These are phyloP conservation scores for Melanaphis sacchari DNA, from an alignment of 1,140 invertebrate species.

Conservation along the genomic window DNA sequence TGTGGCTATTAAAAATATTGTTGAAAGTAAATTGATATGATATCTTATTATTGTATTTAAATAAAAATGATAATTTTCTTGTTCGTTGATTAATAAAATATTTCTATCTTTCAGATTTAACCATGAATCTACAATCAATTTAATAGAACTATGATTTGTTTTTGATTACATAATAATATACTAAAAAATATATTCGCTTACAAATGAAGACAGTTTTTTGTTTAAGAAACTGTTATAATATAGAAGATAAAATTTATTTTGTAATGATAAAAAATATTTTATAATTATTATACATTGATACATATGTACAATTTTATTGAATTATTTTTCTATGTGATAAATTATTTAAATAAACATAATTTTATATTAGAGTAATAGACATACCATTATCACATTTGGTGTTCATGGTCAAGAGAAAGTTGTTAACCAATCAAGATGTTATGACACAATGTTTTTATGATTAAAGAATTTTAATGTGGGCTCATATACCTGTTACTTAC, in stretches of 20 bases:
- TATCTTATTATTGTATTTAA: background rate
- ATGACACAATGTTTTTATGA: constrained; percentile 5
- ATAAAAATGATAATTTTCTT: background rate
- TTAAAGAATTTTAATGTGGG: background rate
- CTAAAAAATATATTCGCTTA: background rate
- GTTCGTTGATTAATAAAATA: background rate
- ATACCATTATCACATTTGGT: constrained; percentile 1
- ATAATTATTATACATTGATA: background rate
- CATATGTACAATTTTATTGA: background rate
- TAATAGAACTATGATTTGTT: background rate
- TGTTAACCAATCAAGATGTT: constrained; percentile 12
- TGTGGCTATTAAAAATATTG: constrained; percentile 67
- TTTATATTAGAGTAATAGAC: background rate
- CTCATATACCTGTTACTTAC: background rate
- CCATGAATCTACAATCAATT: background rate
- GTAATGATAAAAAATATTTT: background rate
- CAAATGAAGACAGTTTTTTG: background rate
- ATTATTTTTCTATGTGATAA: background rate
- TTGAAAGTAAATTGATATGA: constrained; percentile 61
- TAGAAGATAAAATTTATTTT: background rate
- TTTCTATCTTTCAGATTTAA: constrained; percentile 46
- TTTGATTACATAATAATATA: background rate
- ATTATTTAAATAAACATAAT: background rate
- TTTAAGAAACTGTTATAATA: background rate
- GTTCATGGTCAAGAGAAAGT: constrained; percentile 51